These are phyloP conservation scores for Osmerus mordax DNA, from an alignment of 2,113 vertebrate species.

Conservation along the genomic window DNA sequence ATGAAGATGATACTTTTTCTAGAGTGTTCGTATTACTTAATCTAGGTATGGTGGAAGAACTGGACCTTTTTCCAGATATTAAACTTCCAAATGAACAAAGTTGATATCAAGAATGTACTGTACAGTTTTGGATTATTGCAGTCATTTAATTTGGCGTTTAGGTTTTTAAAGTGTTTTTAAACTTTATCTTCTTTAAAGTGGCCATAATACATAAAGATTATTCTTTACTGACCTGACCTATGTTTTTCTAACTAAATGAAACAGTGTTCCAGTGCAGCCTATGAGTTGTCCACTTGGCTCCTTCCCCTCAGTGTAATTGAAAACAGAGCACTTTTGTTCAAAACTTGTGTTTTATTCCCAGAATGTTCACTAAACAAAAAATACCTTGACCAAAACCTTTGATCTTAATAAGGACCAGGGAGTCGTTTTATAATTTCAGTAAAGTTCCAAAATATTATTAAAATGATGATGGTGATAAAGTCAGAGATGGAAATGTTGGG, in stretches of 20 bases:
- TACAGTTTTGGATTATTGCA: too few relatives aligned
- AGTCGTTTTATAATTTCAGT: background rate
- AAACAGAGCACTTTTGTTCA: slow-evolving; percentile 38
- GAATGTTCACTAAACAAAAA: background rate
- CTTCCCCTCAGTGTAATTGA: slow-evolving; percentile 29
- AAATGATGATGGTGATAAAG: background rate
- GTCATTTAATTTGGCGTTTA: too few relatives aligned
- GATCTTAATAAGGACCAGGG: background rate
- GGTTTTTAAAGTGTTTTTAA: too few relatives aligned
- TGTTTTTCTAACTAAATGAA: slow-evolving; percentile 19
- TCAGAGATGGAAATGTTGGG: background rate
- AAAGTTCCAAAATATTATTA: background rate
- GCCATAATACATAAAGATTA: too few relatives aligned
- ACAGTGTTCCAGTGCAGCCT: background rate
- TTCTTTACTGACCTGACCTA: slow-evolving; percentile 6
- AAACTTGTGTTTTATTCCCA: background rate
- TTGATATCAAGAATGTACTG: too few relatives aligned
- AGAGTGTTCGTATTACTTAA: background rate
- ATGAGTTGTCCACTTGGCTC: slow-evolving; percentile 32
- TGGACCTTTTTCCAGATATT: background rate
- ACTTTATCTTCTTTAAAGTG: too few relatives aligned
- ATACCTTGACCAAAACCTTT: background rate
- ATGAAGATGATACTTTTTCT: background rate
- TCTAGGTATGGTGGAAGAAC: background rate
- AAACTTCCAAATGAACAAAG: too few relatives aligned